Conservation (phyloP, 2,888 invertebrate species). For the Clepsis dumicolana region DNA sequence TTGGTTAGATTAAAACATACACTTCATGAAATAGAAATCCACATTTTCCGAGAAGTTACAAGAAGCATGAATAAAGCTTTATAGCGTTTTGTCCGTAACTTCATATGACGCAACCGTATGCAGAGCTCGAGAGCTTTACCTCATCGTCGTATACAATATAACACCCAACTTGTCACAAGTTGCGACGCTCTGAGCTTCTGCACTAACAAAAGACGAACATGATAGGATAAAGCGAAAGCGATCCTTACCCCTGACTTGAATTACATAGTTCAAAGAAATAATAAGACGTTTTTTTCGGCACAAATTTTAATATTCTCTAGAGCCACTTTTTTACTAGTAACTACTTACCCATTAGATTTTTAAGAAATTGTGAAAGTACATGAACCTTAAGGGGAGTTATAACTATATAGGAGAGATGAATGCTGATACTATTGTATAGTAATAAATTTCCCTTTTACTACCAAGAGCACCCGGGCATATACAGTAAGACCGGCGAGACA, state of each 20-base stretch:
- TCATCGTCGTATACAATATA: not conserved
- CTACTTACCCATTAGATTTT: no score
- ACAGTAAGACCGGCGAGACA: no score
- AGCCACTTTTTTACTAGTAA: no score
- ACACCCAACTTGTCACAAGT: not conserved
- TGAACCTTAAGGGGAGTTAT: no score
- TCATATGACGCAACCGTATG: slow-evolving; percentile 5
- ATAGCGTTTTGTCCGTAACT: slow-evolving; percentile 4
- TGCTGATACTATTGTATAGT: no score
- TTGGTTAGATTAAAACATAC: not conserved
- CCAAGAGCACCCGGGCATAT: no score
- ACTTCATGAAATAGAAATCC: not conserved
- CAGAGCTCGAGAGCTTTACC: not conserved
- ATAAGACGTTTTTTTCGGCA: not conserved
- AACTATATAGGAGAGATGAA: no score
- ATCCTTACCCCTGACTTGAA: not conserved
- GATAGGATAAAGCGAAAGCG: not conserved
- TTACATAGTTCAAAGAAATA: not conserved
- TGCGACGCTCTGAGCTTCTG: slow-evolving; percentile 3
- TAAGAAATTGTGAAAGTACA: no score
- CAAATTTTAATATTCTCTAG: no score
- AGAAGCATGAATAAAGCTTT: not conserved
- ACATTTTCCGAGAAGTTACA: not conserved
- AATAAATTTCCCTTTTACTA: no score
- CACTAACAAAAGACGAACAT: slow-evolving; percentile 3